Conservation (phyloP, 2,113 vertebrate species). For the Lanius collurio region DNA sequence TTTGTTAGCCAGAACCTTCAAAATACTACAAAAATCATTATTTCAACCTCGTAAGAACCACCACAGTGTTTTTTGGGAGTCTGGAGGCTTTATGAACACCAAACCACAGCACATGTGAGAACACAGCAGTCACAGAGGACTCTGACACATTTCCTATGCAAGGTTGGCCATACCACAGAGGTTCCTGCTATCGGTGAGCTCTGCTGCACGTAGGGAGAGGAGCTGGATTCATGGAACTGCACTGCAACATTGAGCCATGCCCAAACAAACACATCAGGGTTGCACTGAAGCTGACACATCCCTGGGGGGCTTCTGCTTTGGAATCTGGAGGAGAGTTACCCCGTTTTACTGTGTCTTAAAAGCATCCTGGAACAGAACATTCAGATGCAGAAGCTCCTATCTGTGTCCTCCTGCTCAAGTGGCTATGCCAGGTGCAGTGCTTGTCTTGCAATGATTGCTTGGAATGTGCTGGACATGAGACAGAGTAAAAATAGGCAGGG, state of each 20-base stretch:
- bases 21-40: background rate
- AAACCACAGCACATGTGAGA: background rate
- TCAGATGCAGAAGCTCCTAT: background rate
- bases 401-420: background rate
- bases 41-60: background rate
- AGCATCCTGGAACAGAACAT: background rate
- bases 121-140: background rate
- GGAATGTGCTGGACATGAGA: background rate
- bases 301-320: background rate
- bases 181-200: background rate
- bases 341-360: background rate
- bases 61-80: background rate
- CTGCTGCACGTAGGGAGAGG: accelerated
- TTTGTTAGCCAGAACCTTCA: background rate
- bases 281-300: background rate
- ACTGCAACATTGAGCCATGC: background rate
- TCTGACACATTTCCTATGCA: background rate
- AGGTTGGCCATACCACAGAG: background rate
- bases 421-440: background rate
- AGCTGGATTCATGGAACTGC: background rate
- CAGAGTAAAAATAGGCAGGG: background rate
- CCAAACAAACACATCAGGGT: background rate
- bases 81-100: background rate
- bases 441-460: background rate
- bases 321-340: background rate